Percentiles rank a stretch among this genome's conserved stretches.
phyloP scores from a whole-genome alignment of 1,140 invertebrate genomes.

The Chionoecetes opilio region DNA sequence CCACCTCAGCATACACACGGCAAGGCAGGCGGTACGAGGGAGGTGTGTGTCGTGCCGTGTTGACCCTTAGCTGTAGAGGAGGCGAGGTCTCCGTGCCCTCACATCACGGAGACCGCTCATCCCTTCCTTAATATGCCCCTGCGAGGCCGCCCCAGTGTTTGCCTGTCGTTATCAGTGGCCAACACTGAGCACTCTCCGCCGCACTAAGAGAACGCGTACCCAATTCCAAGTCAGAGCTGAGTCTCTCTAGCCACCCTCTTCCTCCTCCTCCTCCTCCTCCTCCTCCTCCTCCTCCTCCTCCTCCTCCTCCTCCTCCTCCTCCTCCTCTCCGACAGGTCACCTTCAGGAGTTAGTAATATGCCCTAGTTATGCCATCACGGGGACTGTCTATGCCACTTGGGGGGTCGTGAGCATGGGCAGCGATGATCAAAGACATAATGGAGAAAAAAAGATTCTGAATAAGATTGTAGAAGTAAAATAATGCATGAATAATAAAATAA shows the following conservation, averaged over 20 bases:
- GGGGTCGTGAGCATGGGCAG: no score
- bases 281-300: not conserved
- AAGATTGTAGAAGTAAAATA: no score
- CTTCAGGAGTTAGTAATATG: not conserved
- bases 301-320: not conserved
- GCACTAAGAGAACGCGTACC: not conserved
- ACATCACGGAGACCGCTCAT: conserved; percentile 58
- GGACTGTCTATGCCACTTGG: no score
- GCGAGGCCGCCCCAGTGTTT: conserved; percentile 40
- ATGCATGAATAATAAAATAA: no score
- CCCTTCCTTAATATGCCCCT: conserved; percentile 61
- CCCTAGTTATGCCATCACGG: not conserved
- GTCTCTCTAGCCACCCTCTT: not conserved
- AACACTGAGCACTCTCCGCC: conserved; percentile 34
- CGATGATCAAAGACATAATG: not conserved
- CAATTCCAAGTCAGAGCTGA: conserved; percentile 17
- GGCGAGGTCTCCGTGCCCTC: conserved; percentile 41
- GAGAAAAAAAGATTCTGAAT: no score
- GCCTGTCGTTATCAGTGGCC: conserved; percentile 49
- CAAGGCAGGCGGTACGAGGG: not conserved
- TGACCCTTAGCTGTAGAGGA: conserved; percentile 35
- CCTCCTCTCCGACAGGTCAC: not conserved
- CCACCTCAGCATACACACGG: no score
- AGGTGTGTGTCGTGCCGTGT: not conserved
- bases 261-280: not conserved